Evolutionary conservation across 2,888 invertebrate species (phyloP).

Genomic region (Ganaspis brasiliensis): DNA sequence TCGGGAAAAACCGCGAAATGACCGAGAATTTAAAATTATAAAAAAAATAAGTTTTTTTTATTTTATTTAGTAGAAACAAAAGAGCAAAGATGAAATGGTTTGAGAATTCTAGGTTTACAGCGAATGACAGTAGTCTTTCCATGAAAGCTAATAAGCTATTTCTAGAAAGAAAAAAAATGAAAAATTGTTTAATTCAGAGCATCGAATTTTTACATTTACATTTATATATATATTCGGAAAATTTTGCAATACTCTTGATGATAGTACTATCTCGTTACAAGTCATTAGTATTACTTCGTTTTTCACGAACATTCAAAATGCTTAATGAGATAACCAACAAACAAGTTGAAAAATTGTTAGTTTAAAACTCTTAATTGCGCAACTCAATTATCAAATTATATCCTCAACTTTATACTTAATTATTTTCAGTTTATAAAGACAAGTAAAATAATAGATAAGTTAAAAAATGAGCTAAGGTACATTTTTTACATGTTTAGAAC

Average conservation of each 20-base stretch:
- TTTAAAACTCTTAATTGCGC: conserved; percentile 2
- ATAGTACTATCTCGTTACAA: conserved; percentile 21
- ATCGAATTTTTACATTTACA: neutral
- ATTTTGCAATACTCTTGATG: conserved; percentile 6
- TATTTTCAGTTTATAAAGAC: neutral
- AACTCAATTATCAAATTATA: neutral
- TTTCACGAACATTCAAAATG: neutral
- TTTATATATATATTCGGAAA: neutral
- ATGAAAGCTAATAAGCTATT: conserved; percentile 7
- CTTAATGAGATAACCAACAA: conserved; percentile 14
- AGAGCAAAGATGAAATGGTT: conserved; percentile 1
- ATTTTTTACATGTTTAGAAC: neutral
- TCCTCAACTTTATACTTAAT: neutral
- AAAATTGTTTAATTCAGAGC: neutral
- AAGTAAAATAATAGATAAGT: neutral
- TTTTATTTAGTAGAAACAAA: neutral
- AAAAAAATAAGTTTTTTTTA: too few species aligned
- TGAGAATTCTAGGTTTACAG: neutral
- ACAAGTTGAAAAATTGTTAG: conserved; percentile 6
- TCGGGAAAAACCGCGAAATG: too few species aligned
- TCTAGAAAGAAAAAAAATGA: neutral
- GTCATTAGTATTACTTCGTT: conserved; percentile 12
- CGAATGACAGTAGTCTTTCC: conserved; percentile 16
- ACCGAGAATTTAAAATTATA: too few species aligned
- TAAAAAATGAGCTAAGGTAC: neutral